A percentile compares a stretch with the other conserved stretches of the same genome.
These are phyloP conservation scores for Vanacampus margaritifer DNA, from an alignment of 2,113 vertebrate genomes.

Conservation along the genomic window DNA sequence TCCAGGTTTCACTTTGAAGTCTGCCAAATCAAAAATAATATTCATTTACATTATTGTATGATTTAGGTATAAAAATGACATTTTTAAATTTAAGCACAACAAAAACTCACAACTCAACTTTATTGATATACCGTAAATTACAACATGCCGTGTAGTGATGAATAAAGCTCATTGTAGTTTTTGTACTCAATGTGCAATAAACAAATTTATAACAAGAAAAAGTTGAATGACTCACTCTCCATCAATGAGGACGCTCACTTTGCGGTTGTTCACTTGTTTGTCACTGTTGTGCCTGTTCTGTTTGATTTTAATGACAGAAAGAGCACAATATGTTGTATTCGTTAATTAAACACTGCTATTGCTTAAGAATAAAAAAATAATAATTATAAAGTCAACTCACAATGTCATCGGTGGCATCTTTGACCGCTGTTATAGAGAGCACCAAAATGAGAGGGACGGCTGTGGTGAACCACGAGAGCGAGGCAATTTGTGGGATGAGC, in stretches of 20 bases:
- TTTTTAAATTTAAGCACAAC: background rate
- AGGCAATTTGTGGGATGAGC: slow-evolving; percentile 90
- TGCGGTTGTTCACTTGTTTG: slow-evolving; percentile 88
- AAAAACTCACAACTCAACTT: background rate
- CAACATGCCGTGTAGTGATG: background rate
- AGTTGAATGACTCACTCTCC: slow-evolving; percentile 78
- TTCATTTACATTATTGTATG: background rate
- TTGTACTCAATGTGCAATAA: background rate
- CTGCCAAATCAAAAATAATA: slow-evolving; percentile 55
- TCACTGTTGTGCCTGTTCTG: slow-evolving; percentile 90
- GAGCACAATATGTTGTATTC: background rate
- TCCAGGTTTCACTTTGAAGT: slow-evolving; percentile 86
- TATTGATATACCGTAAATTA: background rate
- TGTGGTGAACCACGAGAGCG: slow-evolving; percentile 91
- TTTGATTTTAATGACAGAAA: slow-evolving; percentile 14
- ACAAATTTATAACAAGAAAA: background rate
- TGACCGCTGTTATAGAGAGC: slow-evolving; percentile 83
- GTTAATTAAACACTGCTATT: background rate
- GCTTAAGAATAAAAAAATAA: background rate
- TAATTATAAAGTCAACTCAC: slow-evolving; percentile 67
- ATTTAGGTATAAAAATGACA: background rate
- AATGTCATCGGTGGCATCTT: slow-evolving; percentile 88
- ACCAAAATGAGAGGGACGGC: slow-evolving; percentile 88
- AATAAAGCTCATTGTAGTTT: background rate
- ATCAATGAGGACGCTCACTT: slow-evolving; percentile 79